These are phyloP conservation scores for Sebastiscus albofasciatus DNA, from an alignment of 2,797 vertebrate genomes.

Conservation along the genomic window DNA sequence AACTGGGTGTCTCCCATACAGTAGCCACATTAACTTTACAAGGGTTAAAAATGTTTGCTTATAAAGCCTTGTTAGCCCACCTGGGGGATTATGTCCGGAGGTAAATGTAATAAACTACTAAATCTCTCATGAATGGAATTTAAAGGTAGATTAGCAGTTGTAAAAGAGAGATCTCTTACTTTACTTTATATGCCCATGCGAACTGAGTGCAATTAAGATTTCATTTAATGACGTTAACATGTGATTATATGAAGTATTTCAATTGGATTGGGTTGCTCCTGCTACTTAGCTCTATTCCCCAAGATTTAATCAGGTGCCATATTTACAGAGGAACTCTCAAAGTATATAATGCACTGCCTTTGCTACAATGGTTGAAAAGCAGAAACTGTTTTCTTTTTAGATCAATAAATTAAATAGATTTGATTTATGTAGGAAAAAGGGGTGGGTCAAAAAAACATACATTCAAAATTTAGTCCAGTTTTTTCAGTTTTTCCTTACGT, in stretches of 20 bases:
- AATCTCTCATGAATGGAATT: background rate
- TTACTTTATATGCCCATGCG: background rate
- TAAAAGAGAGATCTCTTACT: background rate
- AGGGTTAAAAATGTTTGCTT: conserved; percentile 16
- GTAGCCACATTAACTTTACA: conserved; percentile 25
- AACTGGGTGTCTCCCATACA: conserved; percentile 8
- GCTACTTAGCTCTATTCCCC: background rate
- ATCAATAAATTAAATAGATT: background rate
- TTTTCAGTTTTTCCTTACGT: background rate
- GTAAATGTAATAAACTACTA: background rate
- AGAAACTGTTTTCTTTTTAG: background rate
- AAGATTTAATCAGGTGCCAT: background rate
- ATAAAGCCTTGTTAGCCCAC: background rate
- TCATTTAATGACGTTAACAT: background rate
- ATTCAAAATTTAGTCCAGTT: background rate
- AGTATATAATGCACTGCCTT: background rate
- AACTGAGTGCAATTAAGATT: background rate
- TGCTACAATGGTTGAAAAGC: background rate
- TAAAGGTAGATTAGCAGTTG: background rate
- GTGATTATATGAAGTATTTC: background rate
- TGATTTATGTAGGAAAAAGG: background rate
- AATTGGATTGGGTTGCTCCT: background rate
- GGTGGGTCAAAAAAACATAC: background rate
- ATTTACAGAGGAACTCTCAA: background rate
- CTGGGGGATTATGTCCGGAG: background rate